Base-by-base conservation (phyloP, 92 coral and sea anemone species). In the Desmophyllum pertusum region DNA sequence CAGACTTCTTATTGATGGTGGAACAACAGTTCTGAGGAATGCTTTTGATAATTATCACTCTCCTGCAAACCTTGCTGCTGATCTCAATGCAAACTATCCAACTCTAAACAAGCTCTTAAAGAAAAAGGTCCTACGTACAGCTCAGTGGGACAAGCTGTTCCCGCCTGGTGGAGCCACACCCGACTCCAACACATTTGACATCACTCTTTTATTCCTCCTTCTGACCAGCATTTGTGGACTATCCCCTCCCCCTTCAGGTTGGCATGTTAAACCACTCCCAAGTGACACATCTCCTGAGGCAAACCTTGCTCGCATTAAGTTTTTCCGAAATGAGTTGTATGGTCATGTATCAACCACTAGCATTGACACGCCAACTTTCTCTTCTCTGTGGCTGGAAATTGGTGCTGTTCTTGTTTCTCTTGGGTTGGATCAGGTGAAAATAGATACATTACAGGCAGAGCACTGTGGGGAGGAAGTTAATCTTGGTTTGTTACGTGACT, bases 131-230 rank as follows among this genome's bases (percentile, higher is more conserved):
- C 70, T 92, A 9, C 80, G 76, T 45, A 3, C 21, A 7, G 59
- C 52, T 18, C 95, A 92, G 83, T 86, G 91, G 95, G 83, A 89
- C 59, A 72, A n/a, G 50, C 89, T 92, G 77, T 92, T 89, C 61
- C 91, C 95, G 39, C 80, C 93, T 52, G 72, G 73, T 76, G 94
- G 89, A 66, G 87, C 72, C 68, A 30, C 52, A 23, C 95, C 95
- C 55, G 88, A 83, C 43, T 92, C 93, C 31, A 85, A 50, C 15
- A 74, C 84, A 6, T 91, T 85, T 59, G 95, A 91, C 11, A 78
- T 91, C 53, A 91, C 92, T 73, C 86, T 91, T 29, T 81, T 91
- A 11, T 81, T 89, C 39, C 88, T 88, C 14, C 85, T 91, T 31
- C 88, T 91, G 17, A 81, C 90, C 51, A 89, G 19, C 72, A 91